These are phyloP conservation scores for Alviniconcha marisindica DNA, from an alignment of 1,140 invertebrate genomes.

Conservation along the genomic window DNA sequence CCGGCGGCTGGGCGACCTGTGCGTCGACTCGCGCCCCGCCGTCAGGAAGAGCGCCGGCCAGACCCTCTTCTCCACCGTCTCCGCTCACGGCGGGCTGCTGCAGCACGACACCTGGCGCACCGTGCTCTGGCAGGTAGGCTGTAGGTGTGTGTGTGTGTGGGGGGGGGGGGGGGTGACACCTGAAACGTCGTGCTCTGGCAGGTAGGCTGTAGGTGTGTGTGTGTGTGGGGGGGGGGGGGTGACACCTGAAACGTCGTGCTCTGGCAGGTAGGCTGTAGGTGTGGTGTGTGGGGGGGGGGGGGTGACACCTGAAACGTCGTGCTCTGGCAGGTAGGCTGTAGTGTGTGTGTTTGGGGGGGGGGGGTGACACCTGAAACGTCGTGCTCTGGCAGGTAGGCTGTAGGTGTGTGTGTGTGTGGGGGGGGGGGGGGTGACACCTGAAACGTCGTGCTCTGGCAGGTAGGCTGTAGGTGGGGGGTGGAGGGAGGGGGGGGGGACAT, in stretches of 20 bases:
- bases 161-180: neutral
- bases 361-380: constrained; percentile 89
- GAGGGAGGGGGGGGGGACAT: neutral
- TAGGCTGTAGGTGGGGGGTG: neutral
- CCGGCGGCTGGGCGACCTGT: constrained; percentile 91
- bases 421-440: neutral
- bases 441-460: neutral
- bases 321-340: no score
- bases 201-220: neutral
- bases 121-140: constrained; percentile 74
- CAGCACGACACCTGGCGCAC: constrained; percentile 90
- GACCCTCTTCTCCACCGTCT: constrained; percentile 98
- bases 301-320: no score
- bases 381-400: constrained; percentile 74
- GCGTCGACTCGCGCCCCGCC: constrained; percentile 95
- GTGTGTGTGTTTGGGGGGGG: no score
- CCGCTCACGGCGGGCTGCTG: constrained; percentile 93
- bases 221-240: neutral
- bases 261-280: neutral
- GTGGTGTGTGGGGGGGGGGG: neutral
- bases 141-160: neutral
- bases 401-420: neutral
- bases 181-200: neutral
- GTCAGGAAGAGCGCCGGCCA: constrained; percentile 98
- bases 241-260: no score